Evolutionary conservation across 2,113 vertebrate genomes (phyloP), one percentile per base, ranked within the genome.

Genomic region (Trinectes maculatus): DNA sequence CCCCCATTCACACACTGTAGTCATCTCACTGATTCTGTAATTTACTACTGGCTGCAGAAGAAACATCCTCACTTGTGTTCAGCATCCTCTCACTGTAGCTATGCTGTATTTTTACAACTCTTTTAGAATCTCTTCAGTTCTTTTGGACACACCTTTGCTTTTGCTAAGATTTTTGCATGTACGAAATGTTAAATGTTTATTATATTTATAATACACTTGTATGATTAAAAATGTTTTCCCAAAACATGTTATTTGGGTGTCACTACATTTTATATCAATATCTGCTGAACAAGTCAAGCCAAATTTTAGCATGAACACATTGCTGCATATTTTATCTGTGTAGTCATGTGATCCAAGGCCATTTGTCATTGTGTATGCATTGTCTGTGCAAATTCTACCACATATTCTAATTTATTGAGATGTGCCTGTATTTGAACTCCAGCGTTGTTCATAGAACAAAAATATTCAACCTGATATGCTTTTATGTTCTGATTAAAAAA

Each of bases 161-260:
- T 2, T 18, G 10, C 13, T 47, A 9, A 22, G 0, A 47, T 21
- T 11, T 36, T 5, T 37, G 22, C 52, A 43, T 29, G 8, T 2
- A 4, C 16, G 11, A 43, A 51, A 58, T 18, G 26, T 15, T 39
- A 5, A 39, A 28, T 55, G n/a, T n/a, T n/a, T n/a, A n/a, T 10
- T 31, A 39, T 40, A 48, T 51, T 43, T 64, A 16, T 28, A 19
- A 21, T 8, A 6, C 29, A n/a, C 6, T 29, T 71, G 21, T 64
- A 7, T 66, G 26, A 78, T 51, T 62, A 68, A 67, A 77, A 43
- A 3, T 16, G 9, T 47, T 69, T 63, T 36, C 42, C 33, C 10
- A 51, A 25, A 37, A 40, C 8, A 3, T 56, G 12, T n/a, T 13
- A 2, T 67, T 25, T 40, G 46, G 12, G 9, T 51, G 8, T 13